Percentiles rank a stretch among this genome's conserved stretches.
Conservation (phyloP, 1,140 invertebrate species). For the Rhyacophila brunnea region DNA sequence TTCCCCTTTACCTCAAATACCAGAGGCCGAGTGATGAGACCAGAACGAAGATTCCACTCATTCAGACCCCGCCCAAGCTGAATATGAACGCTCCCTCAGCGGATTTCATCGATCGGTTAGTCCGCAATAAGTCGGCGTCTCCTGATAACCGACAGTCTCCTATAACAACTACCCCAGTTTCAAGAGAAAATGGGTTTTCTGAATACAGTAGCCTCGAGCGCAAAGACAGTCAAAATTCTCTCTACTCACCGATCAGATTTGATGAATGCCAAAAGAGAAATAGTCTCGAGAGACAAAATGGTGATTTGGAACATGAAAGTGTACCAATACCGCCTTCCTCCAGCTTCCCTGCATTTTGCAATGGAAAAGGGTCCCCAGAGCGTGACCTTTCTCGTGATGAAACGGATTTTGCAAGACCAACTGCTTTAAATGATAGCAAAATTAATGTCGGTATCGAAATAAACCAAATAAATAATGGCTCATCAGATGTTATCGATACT, state of each 20-base stretch:
- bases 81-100: slow-evolving; percentile 26
- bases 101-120: slow-evolving; percentile 24
- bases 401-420: neutral
- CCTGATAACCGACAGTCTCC: slow-evolving; percentile 38
- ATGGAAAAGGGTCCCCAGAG: slow-evolving; percentile 11
- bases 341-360: neutral
- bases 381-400: neutral
- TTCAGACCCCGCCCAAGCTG: neutral
- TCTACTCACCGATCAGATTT: slow-evolving; percentile 53
- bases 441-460: neutral
- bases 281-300: slow-evolving; percentile 20
- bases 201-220: slow-evolving; percentile 41
- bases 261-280: slow-evolving; percentile 51
- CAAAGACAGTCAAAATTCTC: slow-evolving; percentile 22
- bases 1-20: slow-evolving; percentile 39
- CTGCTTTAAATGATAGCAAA: neutral
- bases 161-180: slow-evolving; percentile 45
- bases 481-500: neutral
- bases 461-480: neutral
- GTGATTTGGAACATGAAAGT: too few relatives aligned
- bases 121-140: slow-evolving; percentile 18
- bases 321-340: slow-evolving; percentile 38
- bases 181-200: slow-evolving; percentile 48
- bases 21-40: slow-evolving; percentile 40
- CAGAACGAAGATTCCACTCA: slow-evolving; percentile 5